phyloP scores from a whole-genome alignment of 92 coral and sea anemone species.

The Phenganax marumi region DNA sequence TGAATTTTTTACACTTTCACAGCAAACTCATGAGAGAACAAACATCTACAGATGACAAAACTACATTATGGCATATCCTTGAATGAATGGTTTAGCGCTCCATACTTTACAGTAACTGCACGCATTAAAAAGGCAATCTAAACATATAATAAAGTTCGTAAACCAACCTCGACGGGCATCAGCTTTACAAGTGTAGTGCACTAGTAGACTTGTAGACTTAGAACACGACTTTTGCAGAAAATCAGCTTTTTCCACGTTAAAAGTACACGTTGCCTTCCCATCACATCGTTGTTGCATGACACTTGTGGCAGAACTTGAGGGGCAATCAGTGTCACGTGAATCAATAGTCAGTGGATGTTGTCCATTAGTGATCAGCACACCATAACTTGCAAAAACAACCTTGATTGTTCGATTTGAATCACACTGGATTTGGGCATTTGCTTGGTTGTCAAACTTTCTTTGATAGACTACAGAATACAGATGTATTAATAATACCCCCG shows the following conservation, averaged over 20 bases:
- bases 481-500: no score
- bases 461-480: background rate
- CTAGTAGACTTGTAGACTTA: background rate
- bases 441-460: background rate
- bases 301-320: background rate
- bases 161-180: background rate
- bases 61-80: no score
- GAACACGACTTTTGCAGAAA: background rate
- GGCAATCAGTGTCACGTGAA: background rate
- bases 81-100: no score
- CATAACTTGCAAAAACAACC: conserved; percentile 5
- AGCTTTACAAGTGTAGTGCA: conserved; percentile 12
- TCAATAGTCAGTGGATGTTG: background rate
- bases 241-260: background rate
- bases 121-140: no score
- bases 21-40: no score
- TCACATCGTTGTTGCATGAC: background rate
- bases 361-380: background rate
- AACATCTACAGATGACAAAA: no score
- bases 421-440: background rate
- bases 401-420: background rate
- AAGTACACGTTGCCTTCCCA: background rate
- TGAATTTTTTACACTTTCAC: no score
- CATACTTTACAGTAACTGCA: no score
- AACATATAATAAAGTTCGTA: background rate